These are phyloP conservation scores for Crypturellus tataupa DNA, from an alignment of 2,797 vertebrate genomes.

Conservation along the genomic window DNA sequence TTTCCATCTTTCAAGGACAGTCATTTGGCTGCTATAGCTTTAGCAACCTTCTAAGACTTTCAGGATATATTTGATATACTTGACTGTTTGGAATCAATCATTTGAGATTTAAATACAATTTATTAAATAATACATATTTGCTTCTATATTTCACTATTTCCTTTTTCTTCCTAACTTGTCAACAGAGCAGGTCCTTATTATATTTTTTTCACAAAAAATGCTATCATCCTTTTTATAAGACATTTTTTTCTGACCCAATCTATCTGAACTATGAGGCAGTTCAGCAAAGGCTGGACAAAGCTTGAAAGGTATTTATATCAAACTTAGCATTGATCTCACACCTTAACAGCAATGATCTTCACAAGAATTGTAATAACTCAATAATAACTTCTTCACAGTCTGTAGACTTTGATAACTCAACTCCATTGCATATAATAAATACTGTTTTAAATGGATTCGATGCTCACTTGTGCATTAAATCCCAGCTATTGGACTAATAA, in stretches of 20 bases:
- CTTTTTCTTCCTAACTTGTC: background rate
- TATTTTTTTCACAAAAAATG: background rate
- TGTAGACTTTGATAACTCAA: background rate
- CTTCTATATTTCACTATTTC: background rate
- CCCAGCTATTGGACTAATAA: background rate
- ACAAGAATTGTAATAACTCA: background rate
- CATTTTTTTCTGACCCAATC: background rate
- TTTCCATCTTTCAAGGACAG: background rate
- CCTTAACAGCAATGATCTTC: background rate
- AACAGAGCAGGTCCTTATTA: background rate
- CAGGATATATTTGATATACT: background rate
- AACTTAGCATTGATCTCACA: background rate
- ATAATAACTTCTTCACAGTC: background rate
- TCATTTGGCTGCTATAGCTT: background rate
- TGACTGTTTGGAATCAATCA: background rate
- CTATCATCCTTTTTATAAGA: background rate
- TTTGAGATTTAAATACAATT: conserved; percentile 11
- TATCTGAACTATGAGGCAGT: background rate
- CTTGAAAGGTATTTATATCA: background rate
- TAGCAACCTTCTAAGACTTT: background rate
- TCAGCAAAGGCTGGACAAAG: background rate
- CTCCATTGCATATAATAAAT: background rate
- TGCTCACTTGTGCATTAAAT: background rate
- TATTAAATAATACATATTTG: background rate
- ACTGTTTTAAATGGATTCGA: background rate